Evolutionary conservation across 2,113 vertebrate species (phyloP).

Genomic region (Nyctibius bracteatus): DNA sequence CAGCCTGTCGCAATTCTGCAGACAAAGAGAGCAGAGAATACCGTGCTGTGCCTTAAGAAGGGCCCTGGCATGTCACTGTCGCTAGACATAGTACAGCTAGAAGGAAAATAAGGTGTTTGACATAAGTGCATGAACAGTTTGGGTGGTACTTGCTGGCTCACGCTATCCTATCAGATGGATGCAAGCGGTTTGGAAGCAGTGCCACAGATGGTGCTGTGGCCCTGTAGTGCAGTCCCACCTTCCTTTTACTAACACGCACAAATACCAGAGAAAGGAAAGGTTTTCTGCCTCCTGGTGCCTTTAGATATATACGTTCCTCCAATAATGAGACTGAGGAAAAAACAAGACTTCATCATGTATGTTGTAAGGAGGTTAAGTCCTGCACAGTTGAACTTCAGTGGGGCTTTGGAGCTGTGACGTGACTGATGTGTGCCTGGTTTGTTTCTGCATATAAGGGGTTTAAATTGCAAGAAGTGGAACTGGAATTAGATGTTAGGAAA

Average conservation of each 20-base stretch:
- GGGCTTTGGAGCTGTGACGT: neutral
- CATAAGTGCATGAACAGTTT: neutral
- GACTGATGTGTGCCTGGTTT: neutral
- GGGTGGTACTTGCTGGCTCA: neutral
- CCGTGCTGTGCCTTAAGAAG: neutral
- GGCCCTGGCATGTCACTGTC: neutral
- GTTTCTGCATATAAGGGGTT: neutral
- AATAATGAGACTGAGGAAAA: neutral
- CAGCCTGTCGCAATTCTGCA: neutral
- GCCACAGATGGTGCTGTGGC: neutral
- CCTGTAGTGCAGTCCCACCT: neutral
- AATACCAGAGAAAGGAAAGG: neutral
- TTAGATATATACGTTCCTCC: neutral
- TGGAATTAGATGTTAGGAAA: neutral
- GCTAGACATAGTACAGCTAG: neutral
- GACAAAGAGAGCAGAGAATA: neutral
- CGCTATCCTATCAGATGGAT: neutral
- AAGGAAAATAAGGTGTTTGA: neutral
- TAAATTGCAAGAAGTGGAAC: neutral
- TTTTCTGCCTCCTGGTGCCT: neutral
- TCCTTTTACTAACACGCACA: neutral
- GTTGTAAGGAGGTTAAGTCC: neutral
- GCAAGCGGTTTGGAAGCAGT: neutral
- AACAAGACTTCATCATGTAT: neutral
- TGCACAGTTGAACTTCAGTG: neutral